A percentile compares a stretch with the other conserved stretches of the same genome.
These are phyloP conservation scores for Lepidotrigona ventralis DNA, from an alignment of 1,140 invertebrate genomes.

Conservation along the genomic window DNA sequence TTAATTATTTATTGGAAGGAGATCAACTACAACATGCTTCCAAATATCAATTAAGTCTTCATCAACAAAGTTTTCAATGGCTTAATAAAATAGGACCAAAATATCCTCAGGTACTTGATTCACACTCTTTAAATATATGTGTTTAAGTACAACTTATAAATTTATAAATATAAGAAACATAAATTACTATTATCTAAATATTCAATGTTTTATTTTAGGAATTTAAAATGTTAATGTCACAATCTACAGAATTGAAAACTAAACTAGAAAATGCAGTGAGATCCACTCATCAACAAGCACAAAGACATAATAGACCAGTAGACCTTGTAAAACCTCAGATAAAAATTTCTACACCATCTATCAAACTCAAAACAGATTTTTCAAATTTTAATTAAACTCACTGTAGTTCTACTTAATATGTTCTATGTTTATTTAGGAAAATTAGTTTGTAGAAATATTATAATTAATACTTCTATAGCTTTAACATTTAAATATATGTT, in stretches of 20 bases:
- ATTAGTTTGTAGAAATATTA: not conserved
- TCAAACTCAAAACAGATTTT: slow-evolving; percentile 97
- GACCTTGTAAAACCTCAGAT: slow-evolving; percentile 81
- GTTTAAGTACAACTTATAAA: not conserved
- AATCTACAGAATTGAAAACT: slow-evolving; percentile 87
- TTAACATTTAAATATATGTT: not conserved
- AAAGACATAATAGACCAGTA: slow-evolving; percentile 74
- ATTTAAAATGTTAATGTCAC: slow-evolving; percentile 94
- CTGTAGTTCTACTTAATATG: slow-evolving; percentile 1
- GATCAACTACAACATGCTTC: slow-evolving; percentile 83
- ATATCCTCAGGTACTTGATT: slow-evolving; percentile 87
- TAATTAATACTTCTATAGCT: not conserved
- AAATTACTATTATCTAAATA: not conserved
- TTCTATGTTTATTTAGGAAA: slow-evolving; percentile 12
- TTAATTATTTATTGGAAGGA: slow-evolving; percentile 89
- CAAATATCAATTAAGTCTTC: slow-evolving; percentile 85
- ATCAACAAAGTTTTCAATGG: slow-evolving; percentile 93
- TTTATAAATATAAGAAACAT: not conserved
- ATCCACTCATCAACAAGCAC: slow-evolving; percentile 84
- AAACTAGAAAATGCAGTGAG: slow-evolving; percentile 93
- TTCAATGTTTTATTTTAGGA: slow-evolving; percentile 82
- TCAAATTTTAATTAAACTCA: slow-evolving; percentile 89
- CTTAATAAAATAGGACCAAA: slow-evolving; percentile 95
- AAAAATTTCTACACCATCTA: slow-evolving; percentile 84
- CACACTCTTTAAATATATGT: not conserved